phyloP scores from a whole-genome alignment of 2,113 vertebrate species.

The Odontesthes bonariensis region DNA sequence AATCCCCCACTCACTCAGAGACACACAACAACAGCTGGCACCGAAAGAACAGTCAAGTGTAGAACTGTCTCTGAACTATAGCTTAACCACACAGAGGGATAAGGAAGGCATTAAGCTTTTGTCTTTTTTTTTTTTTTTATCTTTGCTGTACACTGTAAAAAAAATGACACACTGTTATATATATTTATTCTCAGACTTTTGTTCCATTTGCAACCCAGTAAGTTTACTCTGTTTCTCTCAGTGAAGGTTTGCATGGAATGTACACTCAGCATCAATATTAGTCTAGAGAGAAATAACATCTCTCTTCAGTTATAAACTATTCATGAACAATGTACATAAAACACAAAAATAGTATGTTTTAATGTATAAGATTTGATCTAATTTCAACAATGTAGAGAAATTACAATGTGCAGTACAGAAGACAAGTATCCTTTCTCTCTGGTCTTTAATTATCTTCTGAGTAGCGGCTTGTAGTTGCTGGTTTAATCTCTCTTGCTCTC shows the following conservation, averaged over 20 bases:
- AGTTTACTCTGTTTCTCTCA: neutral
- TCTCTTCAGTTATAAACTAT: constrained; percentile 15
- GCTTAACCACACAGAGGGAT: constrained; percentile 37
- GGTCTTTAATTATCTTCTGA: constrained; percentile 30
- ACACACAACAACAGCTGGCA: constrained; percentile 34
- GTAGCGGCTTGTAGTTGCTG: constrained; percentile 25
- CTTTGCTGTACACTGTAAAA: neutral
- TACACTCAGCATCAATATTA: constrained; percentile 9
- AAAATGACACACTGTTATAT: neutral
- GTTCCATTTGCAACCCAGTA: neutral
- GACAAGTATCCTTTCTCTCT: constrained; percentile 21
- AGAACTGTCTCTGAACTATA: constrained; percentile 48
- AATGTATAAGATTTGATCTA: constrained; percentile 19
- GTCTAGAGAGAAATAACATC: neutral
- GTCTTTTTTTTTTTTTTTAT: constrained; percentile 4
- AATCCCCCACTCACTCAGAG: constrained; percentile 30
- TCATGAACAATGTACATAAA: constrained; percentile 2
- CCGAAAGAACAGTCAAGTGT: constrained; percentile 14
- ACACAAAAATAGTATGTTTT: neutral
- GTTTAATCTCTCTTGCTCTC: constrained; percentile 36
- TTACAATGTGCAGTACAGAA: neutral
- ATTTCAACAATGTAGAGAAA: constrained; percentile 18
- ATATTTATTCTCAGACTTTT: neutral
- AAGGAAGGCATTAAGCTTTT: constrained; percentile 21
- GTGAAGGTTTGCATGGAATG: neutral